These are phyloP conservation scores for Sphaerodactylus townsendi DNA, from an alignment of 2,113 vertebrate genomes.

Conservation along the genomic window DNA sequence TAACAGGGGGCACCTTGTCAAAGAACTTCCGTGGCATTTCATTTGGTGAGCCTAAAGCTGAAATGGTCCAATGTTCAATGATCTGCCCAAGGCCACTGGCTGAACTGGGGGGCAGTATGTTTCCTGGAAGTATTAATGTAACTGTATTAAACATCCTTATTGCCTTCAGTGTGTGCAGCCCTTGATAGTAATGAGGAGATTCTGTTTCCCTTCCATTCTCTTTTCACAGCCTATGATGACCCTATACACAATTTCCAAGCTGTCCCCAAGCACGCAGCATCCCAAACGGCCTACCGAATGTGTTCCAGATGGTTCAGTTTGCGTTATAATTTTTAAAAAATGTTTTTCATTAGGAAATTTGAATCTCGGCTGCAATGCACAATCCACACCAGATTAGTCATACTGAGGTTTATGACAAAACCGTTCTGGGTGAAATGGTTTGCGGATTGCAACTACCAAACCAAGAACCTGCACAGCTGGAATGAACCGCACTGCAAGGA, in stretches of 20 bases:
- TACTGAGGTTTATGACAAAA: background rate
- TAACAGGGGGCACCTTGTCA: too few relatives aligned
- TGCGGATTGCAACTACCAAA: background rate
- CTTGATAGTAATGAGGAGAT: background rate
- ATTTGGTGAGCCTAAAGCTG: background rate
- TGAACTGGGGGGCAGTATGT: background rate
- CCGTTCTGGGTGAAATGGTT: background rate
- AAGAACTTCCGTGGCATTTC: background rate
- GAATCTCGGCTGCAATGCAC: background rate
- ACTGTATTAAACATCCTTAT: background rate
- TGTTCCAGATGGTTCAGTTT: slow-evolving; percentile 15
- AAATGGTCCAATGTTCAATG: background rate
- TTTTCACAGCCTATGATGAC: background rate
- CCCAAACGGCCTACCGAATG: background rate
- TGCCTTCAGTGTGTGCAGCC: background rate
- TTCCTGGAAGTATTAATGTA: background rate
- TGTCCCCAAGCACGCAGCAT: background rate
- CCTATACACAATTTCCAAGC: background rate
- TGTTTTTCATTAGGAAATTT: slow-evolving; percentile 13
- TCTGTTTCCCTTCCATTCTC: background rate
- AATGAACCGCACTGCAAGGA: background rate
- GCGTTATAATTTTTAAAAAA: background rate
- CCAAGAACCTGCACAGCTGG: background rate
- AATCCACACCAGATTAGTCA: slow-evolving; percentile 1
- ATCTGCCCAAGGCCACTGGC: background rate